Evolutionary conservation across 1,140 invertebrate species (phyloP), one percentile per base, ranked within the genome.

Genomic region (Elysia chlorotica): DNA sequence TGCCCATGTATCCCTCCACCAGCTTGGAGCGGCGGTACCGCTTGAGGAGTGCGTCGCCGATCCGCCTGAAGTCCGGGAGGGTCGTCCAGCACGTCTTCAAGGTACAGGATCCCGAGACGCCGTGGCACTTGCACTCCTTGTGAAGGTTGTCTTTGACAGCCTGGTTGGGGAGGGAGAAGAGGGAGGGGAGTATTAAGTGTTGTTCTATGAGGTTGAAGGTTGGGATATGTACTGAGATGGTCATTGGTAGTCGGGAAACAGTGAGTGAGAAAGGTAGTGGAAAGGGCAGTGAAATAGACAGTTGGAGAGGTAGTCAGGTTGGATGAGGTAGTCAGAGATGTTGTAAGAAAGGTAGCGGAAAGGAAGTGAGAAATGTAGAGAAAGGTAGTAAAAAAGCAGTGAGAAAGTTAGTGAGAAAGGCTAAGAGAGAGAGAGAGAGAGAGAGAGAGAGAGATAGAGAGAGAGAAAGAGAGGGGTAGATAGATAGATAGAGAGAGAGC

Each of bases 71-170:
- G 28, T 92, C 91, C 17, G 95, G 94, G 81, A 97, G 87, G 23
- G 93, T 94, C 84, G 93, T 93, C 96, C 97, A 99, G 86, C 97
- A 99, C 2, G 96, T 98, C 85, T 94, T 94, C 88, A 97, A 91
- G 10, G 95, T 95, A 85, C 97, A 99, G 57, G 95, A 96, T 4
- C 96, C 96, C 54, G 95, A 97, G 33, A 98, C 95, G 4, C 97
- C 97, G 86, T 98, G 96, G 84, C 97, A 99, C 87, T 97, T 97
- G 89, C 96, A 98, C 31, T 83, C 82, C 17, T 77, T 84, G 4
- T 73, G 78, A 84, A 86, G 85, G 67, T 82, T 84, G 65, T 81
- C 77, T 74, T 85, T 87, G 25, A 87, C 82, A 35, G 83, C 82
- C 86, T 87, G 81, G n/a, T 67, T 28, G n/a, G 10, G 19, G 10